phyloP scores from a whole-genome alignment of 2,113 vertebrate genomes.

The Hymenochirus boettgeri region DNA sequence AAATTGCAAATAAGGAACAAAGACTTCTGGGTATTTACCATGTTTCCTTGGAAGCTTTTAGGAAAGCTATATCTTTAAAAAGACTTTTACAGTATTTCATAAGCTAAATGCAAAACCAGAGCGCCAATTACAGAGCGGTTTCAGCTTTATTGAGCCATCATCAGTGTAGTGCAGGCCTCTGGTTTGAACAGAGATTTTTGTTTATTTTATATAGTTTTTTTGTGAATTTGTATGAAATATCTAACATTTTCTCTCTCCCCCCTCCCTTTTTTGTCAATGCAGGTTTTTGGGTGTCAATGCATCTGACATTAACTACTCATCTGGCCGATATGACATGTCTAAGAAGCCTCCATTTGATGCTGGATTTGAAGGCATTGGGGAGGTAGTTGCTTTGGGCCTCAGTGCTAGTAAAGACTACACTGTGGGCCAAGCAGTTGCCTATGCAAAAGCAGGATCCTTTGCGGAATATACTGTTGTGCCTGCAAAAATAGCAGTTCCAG shows the following conservation, averaged over 20 bases:
- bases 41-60: no score
- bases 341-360: conserved; percentile 77
- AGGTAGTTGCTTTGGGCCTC: conserved; percentile 84
- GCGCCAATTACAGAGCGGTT: no score
- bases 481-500: conserved; percentile 58
- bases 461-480: conserved; percentile 83
- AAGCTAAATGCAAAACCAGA: no score
- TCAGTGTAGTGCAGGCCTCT: no score
- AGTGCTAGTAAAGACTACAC: conserved; percentile 74
- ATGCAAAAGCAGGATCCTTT: conserved; percentile 72
- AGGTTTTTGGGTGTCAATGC: conserved; percentile 92
- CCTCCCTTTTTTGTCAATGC: conserved; percentile 56
- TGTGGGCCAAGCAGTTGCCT: conserved; percentile 81
- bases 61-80: no score
- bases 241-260: not conserved
- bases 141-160: no score
- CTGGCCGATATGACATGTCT: conserved; percentile 77
- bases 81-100: no score
- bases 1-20: no score
- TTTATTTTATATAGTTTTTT: no score
- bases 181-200: no score
- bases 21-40: no score
- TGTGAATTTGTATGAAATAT: not conserved
- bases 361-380: conserved; percentile 86
- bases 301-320: conserved; percentile 88